These are phyloP conservation scores for Acropternis orthonyx DNA, from an alignment of 2,797 vertebrate genomes.

Conservation along the genomic window DNA sequence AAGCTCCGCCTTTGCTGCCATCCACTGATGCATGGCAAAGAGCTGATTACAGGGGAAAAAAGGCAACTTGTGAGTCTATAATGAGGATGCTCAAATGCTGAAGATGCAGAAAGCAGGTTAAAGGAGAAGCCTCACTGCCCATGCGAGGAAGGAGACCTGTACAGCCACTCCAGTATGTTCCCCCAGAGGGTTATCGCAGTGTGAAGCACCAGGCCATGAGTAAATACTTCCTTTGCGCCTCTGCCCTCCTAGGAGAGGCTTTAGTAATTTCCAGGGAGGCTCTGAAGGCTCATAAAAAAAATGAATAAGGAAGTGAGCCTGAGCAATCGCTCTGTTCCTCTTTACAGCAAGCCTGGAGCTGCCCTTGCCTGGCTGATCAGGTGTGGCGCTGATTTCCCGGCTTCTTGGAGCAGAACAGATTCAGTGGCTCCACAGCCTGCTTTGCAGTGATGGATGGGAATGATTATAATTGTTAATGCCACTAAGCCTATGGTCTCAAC, in stretches of 20 bases:
- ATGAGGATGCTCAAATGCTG: not conserved
- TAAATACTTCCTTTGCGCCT: not conserved
- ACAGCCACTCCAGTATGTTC: accelerated
- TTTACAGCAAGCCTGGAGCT: not conserved
- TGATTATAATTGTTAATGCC: constrained; percentile 14
- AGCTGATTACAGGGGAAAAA: not conserved
- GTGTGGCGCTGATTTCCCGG: accelerated
- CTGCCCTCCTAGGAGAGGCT: not conserved
- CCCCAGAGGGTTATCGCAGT: accelerated
- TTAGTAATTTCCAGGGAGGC: constrained; percentile 4
- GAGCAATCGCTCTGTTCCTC: not conserved
- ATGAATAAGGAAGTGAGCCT: not conserved
- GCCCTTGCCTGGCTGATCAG: not conserved
- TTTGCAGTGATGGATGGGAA: not conserved
- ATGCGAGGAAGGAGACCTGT: not conserved
- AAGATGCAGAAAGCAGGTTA: not conserved
- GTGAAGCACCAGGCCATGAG: not conserved
- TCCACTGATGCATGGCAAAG: not conserved
- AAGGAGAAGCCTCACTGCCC: constrained; percentile 5
- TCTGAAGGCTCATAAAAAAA: not conserved
- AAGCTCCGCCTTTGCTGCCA: not conserved
- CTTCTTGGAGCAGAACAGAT: not conserved
- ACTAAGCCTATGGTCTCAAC: not conserved
- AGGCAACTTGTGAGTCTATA: not conserved
- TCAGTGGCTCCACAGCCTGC: not conserved